These are phyloP conservation scores for Augochlora pura DNA, from an alignment of 1,140 invertebrate genomes.

Conservation along the genomic window DNA sequence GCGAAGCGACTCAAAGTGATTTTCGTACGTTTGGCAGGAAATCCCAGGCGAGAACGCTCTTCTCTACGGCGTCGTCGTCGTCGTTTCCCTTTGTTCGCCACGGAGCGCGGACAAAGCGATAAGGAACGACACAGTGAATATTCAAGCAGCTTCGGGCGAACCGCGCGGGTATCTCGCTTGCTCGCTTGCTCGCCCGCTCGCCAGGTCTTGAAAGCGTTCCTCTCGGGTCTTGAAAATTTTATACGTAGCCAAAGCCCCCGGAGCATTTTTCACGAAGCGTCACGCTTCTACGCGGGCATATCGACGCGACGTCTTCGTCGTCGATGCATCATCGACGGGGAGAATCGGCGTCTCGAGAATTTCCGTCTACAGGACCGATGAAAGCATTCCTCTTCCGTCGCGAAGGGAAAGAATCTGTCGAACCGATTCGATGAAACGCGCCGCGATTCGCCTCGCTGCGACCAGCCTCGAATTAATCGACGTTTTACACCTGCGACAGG, in stretches of 20 bases:
- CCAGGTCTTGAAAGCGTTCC: not conserved
- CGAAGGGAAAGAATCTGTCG: no score
- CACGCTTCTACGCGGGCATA: not conserved
- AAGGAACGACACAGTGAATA: slow-evolving; percentile 21
- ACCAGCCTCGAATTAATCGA: no score
- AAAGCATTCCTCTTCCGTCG: no score
- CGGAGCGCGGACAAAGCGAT: slow-evolving; percentile 1
- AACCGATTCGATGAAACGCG: no score
- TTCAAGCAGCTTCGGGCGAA: not conserved
- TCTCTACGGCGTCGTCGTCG: not conserved
- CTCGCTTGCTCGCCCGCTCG: no score
- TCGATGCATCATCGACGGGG: not conserved
- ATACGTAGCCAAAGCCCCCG: not conserved
- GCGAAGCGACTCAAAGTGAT: not conserved
- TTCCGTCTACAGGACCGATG: not conserved
- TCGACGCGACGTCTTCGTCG: not conserved
- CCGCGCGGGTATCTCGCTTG: not conserved
- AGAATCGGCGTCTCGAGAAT: not conserved
- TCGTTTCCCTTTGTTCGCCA: not conserved
- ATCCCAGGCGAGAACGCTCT: slow-evolving; percentile 6
- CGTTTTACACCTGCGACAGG: no score
- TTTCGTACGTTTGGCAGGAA: slow-evolving; percentile 6
- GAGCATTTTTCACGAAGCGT: not conserved
- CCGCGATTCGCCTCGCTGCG: no score
- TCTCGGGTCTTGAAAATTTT: slow-evolving; percentile 19